A percentile compares a stretch with the other conserved stretches of the same genome.
These are phyloP conservation scores for Lophius piscatorius DNA, from an alignment of 2,113 vertebrate genomes.

Conservation along the genomic window DNA sequence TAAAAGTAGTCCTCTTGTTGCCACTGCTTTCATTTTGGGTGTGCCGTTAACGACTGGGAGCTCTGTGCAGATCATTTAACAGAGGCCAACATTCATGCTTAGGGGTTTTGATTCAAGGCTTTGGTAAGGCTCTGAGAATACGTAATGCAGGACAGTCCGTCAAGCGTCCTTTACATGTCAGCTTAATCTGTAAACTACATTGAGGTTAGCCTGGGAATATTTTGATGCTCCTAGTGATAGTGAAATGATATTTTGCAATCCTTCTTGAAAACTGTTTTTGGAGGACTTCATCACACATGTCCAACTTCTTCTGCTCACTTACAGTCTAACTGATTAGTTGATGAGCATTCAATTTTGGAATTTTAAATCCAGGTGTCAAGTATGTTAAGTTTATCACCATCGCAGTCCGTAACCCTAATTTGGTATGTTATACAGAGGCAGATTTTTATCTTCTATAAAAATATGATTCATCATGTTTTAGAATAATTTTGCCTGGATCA, in stretches of 20 bases:
- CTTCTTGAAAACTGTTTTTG: background rate
- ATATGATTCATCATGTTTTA: no score
- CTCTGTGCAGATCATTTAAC: constrained; percentile 63
- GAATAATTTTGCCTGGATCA: no score
- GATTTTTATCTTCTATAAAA: no score
- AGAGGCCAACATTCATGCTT: constrained; percentile 66
- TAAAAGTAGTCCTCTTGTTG: constrained; percentile 27
- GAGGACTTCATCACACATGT: background rate
- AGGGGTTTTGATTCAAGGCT: constrained; percentile 4
- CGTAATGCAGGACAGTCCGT: background rate
- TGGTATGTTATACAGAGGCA: no score
- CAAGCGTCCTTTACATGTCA: background rate
- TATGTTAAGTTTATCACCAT: no score
- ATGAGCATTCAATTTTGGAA: no score
- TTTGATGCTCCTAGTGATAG: background rate
- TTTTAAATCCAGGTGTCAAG: no score
- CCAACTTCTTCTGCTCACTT: background rate
- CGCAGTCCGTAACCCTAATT: no score
- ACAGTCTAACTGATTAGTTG: no score
- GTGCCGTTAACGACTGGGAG: constrained; percentile 33
- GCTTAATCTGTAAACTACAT: background rate
- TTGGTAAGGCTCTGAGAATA: background rate
- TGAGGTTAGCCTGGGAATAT: constrained; percentile 2
- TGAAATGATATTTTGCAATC: background rate
- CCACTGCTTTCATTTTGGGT: constrained; percentile 60